These are phyloP conservation scores for Zosterops lateralis DNA, from an alignment of 2,113 vertebrate genomes.

Conservation along the genomic window DNA sequence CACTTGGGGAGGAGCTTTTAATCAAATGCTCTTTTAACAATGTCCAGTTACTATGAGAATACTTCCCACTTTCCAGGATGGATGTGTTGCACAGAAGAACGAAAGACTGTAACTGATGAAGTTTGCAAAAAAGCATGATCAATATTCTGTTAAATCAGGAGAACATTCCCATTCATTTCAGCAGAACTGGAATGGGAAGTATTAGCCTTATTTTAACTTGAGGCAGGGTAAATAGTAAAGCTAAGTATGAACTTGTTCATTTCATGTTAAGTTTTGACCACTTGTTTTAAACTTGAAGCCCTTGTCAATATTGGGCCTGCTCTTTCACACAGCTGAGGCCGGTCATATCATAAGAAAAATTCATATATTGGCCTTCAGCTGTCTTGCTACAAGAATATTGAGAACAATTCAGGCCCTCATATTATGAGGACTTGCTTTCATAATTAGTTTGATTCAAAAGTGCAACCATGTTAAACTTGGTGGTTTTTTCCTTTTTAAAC, in stretches of 20 bases:
- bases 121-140: background rate
- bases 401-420: background rate
- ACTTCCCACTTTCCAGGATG: background rate
- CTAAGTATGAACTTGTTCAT: background rate
- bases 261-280: background rate
- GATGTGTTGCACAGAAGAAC: background rate
- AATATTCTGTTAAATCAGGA: background rate
- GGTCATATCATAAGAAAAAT: background rate
- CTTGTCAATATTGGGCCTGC: background rate
- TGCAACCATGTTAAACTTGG: background rate
- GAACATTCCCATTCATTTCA: background rate
- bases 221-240: background rate
- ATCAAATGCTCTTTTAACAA: background rate
- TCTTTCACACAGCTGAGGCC: background rate
- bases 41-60: background rate
- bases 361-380: background rate
- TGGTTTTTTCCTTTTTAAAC: background rate
- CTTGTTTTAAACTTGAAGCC: background rate
- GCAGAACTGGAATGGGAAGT: background rate
- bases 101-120: background rate
- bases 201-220: background rate
- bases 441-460: background rate
- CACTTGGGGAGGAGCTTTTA: background rate
- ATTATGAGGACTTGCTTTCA: background rate
- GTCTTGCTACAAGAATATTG: background rate